A percentile compares a stretch with the other conserved stretches of the same genome.
These are phyloP conservation scores for Caenorhabditis virilis DNA, from an alignment of 2,888 invertebrate genomes.

Conservation along the genomic window DNA sequence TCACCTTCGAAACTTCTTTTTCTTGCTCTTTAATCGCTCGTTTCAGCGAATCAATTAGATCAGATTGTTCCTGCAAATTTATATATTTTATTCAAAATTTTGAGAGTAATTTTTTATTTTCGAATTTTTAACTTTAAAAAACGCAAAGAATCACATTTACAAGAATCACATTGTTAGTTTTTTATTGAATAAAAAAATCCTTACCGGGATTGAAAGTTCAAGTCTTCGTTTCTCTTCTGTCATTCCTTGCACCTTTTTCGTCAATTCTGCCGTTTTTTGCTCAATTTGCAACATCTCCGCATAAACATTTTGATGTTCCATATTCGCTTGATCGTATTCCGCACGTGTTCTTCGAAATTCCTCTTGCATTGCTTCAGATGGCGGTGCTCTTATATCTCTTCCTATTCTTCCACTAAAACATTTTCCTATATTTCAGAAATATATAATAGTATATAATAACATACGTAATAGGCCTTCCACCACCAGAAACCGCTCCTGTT, in stretches of 20 bases:
- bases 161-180: no score
- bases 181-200: no score
- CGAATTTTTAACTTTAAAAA: no score
- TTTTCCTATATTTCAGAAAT: constrained; percentile 74
- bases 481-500: constrained; percentile 93
- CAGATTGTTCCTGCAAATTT: no score
- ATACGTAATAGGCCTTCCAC: constrained; percentile 75
- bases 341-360: background rate
- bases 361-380: background rate
- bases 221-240: background rate
- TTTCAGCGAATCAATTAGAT: constrained; percentile 56
- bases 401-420: background rate
- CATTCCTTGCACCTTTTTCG: constrained; percentile 1
- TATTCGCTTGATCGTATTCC: background rate
- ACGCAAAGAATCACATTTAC: no score
- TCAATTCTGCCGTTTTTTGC: background rate
- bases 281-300: background rate
- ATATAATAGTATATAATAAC: no score
- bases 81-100: no score
- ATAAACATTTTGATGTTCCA: background rate
- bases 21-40: constrained; percentile 67
- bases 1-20: constrained; percentile 53
- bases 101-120: no score
- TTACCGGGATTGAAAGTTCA: background rate
- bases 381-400: background rate